phyloP scores from a whole-genome alignment of 2,888 invertebrate genomes.

The Pyrrhosoma nymphula region DNA sequence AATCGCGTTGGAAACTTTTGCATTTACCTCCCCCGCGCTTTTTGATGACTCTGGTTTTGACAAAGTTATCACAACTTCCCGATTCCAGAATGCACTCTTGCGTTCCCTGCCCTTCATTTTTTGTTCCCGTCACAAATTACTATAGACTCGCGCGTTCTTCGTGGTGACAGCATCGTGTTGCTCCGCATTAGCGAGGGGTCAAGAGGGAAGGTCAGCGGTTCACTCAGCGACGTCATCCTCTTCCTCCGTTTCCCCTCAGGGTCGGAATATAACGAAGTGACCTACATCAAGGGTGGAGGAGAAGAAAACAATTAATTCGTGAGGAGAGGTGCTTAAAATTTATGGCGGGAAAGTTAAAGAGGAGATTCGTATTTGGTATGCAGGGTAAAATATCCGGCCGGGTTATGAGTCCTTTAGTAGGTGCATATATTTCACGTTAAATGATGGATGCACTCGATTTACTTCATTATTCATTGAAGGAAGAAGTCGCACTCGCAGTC shows the following conservation, averaged over 20 bases:
- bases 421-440: too few species aligned
- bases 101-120: not conserved
- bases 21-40: not conserved
- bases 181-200: not conserved
- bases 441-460: too few species aligned
- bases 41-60: not conserved
- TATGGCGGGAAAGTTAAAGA: not conserved
- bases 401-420: too few species aligned
- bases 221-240: not conserved
- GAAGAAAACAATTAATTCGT: not conserved
- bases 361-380: not conserved
- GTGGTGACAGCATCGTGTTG: not conserved
- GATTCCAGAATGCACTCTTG: not conserved
- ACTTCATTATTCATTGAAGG: too few species aligned
- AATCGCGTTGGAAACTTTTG: not conserved
- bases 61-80: not conserved
- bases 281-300: not conserved
- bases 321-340: not conserved
- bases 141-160: not conserved
- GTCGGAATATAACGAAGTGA: not conserved
- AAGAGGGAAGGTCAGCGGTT: not conserved
- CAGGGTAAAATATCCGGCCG: too few species aligned
- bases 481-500: too few species aligned
- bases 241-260: not conserved
- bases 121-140: not conserved